Conservation (phyloP, 2,888 invertebrate species). For the Heliconius sara region DNA sequence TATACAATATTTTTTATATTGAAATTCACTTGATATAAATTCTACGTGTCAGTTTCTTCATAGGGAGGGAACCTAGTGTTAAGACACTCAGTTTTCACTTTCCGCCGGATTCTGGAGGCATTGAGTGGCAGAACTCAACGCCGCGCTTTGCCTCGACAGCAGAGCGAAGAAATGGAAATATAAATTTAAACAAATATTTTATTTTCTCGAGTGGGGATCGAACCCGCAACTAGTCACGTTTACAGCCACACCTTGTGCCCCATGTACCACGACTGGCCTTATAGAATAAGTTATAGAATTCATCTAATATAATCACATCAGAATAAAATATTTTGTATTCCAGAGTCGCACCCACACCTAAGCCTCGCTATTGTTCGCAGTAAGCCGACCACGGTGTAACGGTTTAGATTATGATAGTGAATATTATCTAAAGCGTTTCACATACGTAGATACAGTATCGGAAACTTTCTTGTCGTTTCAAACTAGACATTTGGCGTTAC, state of each 20-base stretch:
- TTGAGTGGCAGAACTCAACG: too few species aligned
- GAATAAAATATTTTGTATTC: background rate
- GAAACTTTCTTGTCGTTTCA: slow-evolving; percentile 11
- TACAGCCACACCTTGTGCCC: too few species aligned
- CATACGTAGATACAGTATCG: background rate
- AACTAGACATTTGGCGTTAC: background rate
- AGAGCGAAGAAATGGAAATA: too few species aligned
- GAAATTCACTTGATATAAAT: slow-evolving; percentile 30
- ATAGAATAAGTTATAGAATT: background rate
- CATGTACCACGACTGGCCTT: too few species aligned
- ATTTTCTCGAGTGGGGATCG: too few species aligned
- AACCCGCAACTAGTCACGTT: too few species aligned
- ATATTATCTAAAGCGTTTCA: slow-evolving; percentile 8
- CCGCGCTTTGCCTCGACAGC: too few species aligned
- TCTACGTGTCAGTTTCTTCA: slow-evolving; percentile 13
- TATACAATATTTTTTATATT: background rate
- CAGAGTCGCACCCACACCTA: background rate
- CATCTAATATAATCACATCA: background rate
- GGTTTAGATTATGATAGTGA: background rate
- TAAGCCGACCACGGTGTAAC: slow-evolving; percentile 18
- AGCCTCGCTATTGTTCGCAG: slow-evolving; percentile 10
- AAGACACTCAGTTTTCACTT: too few species aligned
- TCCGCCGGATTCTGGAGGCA: too few species aligned
- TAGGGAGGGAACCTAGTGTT: too few species aligned
- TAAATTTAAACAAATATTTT: too few species aligned